Percentiles rank a stretch among this genome's conserved stretches.
These are phyloP conservation scores for Drosophila baimaii DNA, from an alignment of 1,140 invertebrate species.

Conservation along the genomic window DNA sequence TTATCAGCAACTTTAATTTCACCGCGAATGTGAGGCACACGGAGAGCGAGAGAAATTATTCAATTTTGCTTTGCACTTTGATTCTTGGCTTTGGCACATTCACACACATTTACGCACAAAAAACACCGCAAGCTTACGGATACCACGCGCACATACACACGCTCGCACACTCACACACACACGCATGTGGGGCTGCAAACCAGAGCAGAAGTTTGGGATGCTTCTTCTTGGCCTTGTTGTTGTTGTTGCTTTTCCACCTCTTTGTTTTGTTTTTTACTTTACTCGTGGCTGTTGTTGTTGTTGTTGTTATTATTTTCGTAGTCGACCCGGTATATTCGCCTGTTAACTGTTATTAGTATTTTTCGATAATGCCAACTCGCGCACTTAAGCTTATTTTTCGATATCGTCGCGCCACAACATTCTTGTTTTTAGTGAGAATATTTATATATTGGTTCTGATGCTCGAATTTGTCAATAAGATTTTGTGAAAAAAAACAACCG, in stretches of 20 bases:
- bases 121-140: slow-evolving; percentile 24
- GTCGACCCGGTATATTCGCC: slow-evolving; percentile 22
- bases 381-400: no score
- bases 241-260: slow-evolving; percentile 7
- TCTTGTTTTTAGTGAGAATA: no score
- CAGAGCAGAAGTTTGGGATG: slow-evolving; percentile 37
- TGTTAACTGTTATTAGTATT: slow-evolving; percentile 6
- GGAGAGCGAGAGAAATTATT: slow-evolving; percentile 55
- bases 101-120: slow-evolving; percentile 45
- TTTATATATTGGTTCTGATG: neutral
- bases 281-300: slow-evolving; percentile 1
- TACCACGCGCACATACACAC: slow-evolving; percentile 9
- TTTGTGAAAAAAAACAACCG: neutral
- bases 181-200: slow-evolving; percentile 26
- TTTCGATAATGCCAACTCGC: neutral
- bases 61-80: slow-evolving; percentile 62
- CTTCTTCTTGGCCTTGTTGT: slow-evolving; percentile 31
- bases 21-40: slow-evolving; percentile 9
- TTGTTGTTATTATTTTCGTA: slow-evolving; percentile 31
- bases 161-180: neutral
- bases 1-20: slow-evolving; percentile 35
- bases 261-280: slow-evolving; percentile 32
- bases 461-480: neutral
- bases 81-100: slow-evolving; percentile 58
- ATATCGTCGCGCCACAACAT: no score